phyloP scores from a whole-genome alignment of 2,113 vertebrate genomes.

The Anas platyrhynchos region DNA sequence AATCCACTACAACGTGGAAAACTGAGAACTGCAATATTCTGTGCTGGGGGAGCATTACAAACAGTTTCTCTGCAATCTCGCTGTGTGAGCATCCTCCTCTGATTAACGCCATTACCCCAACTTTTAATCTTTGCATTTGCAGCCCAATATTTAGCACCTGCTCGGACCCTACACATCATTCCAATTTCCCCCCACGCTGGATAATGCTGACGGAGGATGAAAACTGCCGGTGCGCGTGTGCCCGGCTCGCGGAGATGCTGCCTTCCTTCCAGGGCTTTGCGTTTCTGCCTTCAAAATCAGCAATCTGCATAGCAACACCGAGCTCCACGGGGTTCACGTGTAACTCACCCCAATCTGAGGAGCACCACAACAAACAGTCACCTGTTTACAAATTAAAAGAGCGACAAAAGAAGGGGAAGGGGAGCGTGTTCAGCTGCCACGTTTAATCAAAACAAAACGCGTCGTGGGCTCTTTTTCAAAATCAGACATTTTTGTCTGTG shows the following conservation, averaged over 20 bases:
- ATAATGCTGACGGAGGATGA: background rate
- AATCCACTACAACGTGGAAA: background rate
- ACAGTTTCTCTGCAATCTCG: background rate
- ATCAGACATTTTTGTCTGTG: background rate
- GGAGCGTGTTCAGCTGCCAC: background rate
- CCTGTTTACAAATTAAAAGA: background rate
- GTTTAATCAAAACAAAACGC: background rate
- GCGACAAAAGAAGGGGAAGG: background rate
- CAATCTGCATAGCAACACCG: constrained; percentile 40
- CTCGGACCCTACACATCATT: fast-evolving
- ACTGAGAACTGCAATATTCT: fast-evolving
- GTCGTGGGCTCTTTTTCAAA: background rate
- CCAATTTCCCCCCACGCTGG: fast-evolving
- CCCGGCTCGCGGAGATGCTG: background rate
- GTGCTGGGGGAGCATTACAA: background rate
- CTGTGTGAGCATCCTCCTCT: fast-evolving
- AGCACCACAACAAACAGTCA: background rate
- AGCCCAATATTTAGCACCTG: background rate
- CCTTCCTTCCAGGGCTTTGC: background rate
- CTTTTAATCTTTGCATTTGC: background rate
- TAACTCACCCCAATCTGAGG: background rate
- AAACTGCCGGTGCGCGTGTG: background rate
- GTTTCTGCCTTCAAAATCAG: constrained; percentile 3
- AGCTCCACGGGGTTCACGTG: background rate
- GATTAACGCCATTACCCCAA: background rate